Evolutionary conservation across 1,140 invertebrate genomes (phyloP).

Genomic region (Danaus melanippus): DNA sequence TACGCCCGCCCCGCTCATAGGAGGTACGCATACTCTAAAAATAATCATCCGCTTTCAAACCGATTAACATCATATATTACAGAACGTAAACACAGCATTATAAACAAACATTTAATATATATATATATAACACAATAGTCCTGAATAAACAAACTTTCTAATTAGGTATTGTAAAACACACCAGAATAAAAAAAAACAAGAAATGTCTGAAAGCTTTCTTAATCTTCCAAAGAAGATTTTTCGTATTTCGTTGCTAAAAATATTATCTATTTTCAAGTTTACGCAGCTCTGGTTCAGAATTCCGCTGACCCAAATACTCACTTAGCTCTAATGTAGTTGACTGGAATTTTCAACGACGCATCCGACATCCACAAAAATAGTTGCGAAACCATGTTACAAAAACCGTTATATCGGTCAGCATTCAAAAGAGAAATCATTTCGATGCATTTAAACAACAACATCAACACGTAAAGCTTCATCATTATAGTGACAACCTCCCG

Average conservation of each 20-base stretch:
- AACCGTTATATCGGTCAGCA: constrained; percentile 25
- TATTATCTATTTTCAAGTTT: constrained; percentile 68
- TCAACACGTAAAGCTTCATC: too few relatives aligned
- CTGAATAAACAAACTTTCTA: background rate
- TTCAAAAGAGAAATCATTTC: too few relatives aligned
- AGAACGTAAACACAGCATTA: constrained; percentile 30
- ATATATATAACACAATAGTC: background rate
- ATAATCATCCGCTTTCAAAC: constrained; percentile 29
- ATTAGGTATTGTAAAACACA: background rate
- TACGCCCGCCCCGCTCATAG: constrained; percentile 28
- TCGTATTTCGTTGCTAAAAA: constrained; percentile 28
- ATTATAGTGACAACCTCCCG: too few relatives aligned
- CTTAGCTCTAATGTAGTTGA: constrained; percentile 37
- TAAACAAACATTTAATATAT: constrained; percentile 4
- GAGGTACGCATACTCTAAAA: constrained; percentile 44
- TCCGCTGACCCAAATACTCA: constrained; percentile 57
- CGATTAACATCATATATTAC: constrained; percentile 28
- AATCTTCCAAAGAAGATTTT: background rate
- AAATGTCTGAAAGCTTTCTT: too few relatives aligned
- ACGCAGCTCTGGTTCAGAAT: constrained; percentile 43
- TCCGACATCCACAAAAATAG: constrained; percentile 28
- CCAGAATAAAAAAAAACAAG: too few relatives aligned
- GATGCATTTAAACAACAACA: too few relatives aligned
- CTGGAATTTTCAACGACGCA: constrained; percentile 44
- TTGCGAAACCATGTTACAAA: constrained; percentile 31